These are phyloP conservation scores for Garrulus glandarius DNA, from an alignment of 2,797 vertebrate species.

Conservation along the genomic window DNA sequence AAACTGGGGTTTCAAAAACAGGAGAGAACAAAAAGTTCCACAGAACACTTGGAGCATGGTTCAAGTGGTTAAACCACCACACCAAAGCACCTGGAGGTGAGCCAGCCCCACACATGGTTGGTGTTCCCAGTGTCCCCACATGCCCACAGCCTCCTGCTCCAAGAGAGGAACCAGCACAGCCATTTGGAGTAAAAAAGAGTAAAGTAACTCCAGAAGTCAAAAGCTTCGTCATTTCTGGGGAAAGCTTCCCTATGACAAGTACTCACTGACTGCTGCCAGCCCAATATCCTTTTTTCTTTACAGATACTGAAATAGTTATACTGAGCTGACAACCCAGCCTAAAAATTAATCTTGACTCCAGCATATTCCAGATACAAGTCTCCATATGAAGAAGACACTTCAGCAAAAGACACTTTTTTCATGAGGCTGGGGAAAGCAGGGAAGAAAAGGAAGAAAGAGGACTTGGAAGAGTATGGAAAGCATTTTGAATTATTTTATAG, in stretches of 20 bases:
- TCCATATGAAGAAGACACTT: not conserved
- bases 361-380: not conserved
- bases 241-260: not conserved
- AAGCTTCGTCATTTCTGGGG: not conserved
- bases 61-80: not conserved
- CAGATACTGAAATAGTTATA: not conserved
- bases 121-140: not conserved
- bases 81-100: not conserved
- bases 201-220: not conserved
- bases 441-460: not conserved
- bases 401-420: not conserved
- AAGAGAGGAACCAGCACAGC: not conserved
- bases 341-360: not conserved
- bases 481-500: not conserved
- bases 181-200: not conserved
- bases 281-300: not conserved
- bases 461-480: not conserved
- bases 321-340: not conserved
- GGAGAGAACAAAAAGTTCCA: not conserved
- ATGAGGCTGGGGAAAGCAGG: not conserved
- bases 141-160: not conserved
- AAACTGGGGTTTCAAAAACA: not conserved
- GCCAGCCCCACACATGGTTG: not conserved
- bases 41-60: not conserved
- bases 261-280: not conserved